Conservation (phyloP, 2,113 vertebrate species). For the Conger conger region DNA sequence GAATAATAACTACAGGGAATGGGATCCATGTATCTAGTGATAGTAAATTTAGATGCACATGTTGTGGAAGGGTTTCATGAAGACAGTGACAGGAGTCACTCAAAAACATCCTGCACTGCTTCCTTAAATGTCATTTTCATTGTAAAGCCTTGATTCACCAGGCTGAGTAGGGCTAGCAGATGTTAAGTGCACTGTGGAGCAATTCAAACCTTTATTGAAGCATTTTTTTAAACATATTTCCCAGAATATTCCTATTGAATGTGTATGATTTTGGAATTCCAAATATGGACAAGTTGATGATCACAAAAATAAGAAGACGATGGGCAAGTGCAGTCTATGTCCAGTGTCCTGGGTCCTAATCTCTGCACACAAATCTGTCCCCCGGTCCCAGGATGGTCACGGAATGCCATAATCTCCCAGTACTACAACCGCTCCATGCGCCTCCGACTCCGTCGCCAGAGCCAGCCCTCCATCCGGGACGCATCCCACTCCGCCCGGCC, state of each 20-base stretch:
- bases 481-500: constrained; percentile 45
- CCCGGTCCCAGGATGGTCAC: constrained; percentile 26
- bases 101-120: neutral
- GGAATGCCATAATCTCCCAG: neutral
- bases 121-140: neutral
- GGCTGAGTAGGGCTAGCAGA: neutral
- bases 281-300: no score
- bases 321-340: neutral
- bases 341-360: neutral
- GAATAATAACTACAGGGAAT: neutral
- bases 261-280: neutral
- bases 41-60: neutral
- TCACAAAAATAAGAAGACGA: no score
- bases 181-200: neutral
- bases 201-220: neutral
- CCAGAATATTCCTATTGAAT: neutral
- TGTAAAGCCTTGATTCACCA: neutral
- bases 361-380: neutral
- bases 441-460: constrained; percentile 10
- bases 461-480: constrained; percentile 50
- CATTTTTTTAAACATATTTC: neutral
- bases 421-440: neutral
- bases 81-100: neutral
- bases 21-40: neutral
- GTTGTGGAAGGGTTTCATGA: neutral